phyloP scores from a whole-genome alignment of 2,113 vertebrate genomes.

The Daubentonia madagascariensis region DNA sequence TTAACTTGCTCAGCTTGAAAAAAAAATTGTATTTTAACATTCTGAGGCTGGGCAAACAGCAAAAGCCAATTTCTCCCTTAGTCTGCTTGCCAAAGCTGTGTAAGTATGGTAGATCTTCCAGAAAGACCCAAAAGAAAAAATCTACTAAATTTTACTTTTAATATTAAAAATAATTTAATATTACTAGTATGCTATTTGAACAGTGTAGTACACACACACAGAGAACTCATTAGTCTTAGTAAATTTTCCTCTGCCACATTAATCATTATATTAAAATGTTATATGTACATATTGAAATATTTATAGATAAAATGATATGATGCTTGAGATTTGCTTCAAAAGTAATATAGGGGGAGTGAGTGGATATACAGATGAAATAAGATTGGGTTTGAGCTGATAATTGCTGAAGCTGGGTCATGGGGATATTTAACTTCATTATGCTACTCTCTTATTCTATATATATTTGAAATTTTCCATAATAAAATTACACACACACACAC shows the following conservation, averaged over 20 bases:
- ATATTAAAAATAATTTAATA: neutral
- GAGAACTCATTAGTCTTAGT: neutral
- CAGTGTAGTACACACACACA: neutral
- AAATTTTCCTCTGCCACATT: constrained; percentile 6
- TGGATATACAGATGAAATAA: neutral
- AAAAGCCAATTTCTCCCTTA: neutral
- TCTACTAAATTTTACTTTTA: neutral
- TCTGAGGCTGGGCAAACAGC: neutral
- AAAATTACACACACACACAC: neutral
- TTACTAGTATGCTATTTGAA: neutral
- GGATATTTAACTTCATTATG: neutral
- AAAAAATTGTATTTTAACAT: neutral
- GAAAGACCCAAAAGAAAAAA: neutral
- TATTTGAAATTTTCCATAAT: constrained; percentile 11
- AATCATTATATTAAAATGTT: neutral
- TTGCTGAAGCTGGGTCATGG: neutral
- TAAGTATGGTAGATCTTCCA: neutral
- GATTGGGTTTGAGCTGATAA: neutral
- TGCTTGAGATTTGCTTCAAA: neutral
- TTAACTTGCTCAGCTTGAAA: too few relatives aligned
- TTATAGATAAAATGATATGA: constrained; percentile 3
- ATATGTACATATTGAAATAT: neutral
- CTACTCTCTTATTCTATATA: neutral
- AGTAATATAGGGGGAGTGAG: neutral
- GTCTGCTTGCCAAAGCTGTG: neutral